Evolutionary conservation across 2,113 vertebrate species (phyloP).

Genomic region (Benitochromis conjunctus): DNA sequence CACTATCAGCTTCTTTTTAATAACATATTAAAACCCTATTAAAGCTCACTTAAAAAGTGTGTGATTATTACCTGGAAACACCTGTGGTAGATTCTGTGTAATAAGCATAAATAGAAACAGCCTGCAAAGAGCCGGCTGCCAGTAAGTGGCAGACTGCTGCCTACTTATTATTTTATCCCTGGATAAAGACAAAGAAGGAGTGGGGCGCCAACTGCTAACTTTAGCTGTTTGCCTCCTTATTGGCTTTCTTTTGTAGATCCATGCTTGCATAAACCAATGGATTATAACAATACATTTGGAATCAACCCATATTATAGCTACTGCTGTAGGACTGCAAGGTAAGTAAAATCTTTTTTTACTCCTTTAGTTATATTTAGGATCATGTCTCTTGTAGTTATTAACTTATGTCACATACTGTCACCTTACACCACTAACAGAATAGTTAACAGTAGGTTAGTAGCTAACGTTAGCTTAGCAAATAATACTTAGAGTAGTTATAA

Average conservation of each 20-base stretch:
- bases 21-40: no score
- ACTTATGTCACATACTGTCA: neutral
- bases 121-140: no score
- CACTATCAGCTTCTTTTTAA: no score
- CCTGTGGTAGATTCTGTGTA: no score
- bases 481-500: neutral
- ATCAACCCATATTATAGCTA: neutral
- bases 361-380: neutral
- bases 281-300: neutral
- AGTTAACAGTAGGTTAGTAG: no score
- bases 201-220: neutral
- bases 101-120: neutral
- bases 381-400: neutral
- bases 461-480: no score
- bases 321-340: neutral
- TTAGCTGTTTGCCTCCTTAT: neutral
- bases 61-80: no score
- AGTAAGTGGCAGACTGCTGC: neutral
- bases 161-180: neutral
- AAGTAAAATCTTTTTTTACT: neutral
- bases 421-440: neutral
- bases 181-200: neutral
- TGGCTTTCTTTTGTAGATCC: neutral
- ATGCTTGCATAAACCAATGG: neutral
- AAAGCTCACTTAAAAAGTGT: no score